Percentiles rank a stretch among this genome's conserved stretches.
These are phyloP conservation scores for Clepsis dumicolana DNA, from an alignment of 2,888 invertebrate species.

Conservation along the genomic window DNA sequence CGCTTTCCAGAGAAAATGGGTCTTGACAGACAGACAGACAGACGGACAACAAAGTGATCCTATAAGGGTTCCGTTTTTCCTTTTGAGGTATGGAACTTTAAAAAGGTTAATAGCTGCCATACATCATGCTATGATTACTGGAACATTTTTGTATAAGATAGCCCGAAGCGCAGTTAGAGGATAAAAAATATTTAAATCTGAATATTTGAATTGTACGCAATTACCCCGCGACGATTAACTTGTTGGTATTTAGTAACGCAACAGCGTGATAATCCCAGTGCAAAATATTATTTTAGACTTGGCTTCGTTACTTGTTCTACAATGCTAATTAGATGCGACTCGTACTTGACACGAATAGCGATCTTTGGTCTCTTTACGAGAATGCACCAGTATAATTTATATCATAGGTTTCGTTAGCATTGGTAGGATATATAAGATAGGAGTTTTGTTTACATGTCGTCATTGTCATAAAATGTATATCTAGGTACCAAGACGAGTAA, in stretches of 20 bases:
- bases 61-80: no score
- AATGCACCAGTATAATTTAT: constrained; percentile 5
- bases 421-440: no score
- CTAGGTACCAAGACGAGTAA: no score
- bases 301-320: constrained; percentile 52
- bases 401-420: no score
- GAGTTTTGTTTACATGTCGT: no score
- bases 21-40: no score
- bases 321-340: constrained; percentile 59
- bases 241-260: constrained; percentile 18
- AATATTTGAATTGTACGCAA: neutral
- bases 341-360: constrained; percentile 63
- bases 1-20: no score
- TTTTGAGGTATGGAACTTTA: no score
- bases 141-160: neutral
- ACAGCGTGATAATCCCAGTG: constrained; percentile 6
- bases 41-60: no score
- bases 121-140: neutral
- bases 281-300: constrained; percentile 7
- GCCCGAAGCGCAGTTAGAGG: constrained; percentile 18
- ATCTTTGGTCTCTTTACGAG: constrained; percentile 49
- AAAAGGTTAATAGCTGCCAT: neutral
- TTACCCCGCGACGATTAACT: constrained; percentile 18
- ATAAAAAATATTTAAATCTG: constrained; percentile 7
- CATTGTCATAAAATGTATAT: no score